A percentile compares a stretch with the other conserved stretches of the same genome.
phyloP scores from a whole-genome alignment of 2,888 invertebrate genomes.

The Drosophila emarginata region DNA sequence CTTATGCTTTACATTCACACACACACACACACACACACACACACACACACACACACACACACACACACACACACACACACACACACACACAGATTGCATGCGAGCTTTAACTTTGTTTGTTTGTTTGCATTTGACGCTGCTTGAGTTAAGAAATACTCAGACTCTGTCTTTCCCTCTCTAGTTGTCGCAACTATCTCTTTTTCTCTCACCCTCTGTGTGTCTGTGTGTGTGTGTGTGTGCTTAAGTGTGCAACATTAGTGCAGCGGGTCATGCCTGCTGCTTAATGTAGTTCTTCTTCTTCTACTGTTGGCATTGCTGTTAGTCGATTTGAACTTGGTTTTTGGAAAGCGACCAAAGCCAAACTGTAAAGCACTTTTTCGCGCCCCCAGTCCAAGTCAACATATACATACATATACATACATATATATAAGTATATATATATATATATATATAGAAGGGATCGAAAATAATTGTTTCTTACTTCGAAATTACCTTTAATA shows the following conservation, averaged over 20 bases:
- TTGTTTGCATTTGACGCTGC: slow-evolving; percentile 63
- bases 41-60: slow-evolving; percentile 20
- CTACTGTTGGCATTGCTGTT: slow-evolving; percentile 31
- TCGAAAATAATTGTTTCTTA: no score
- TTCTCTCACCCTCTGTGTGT: not conserved
- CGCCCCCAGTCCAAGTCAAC: no score
- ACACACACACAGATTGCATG: slow-evolving; percentile 18
- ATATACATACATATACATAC: no score
- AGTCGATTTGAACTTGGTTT: slow-evolving; percentile 56
- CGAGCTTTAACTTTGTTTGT: slow-evolving; percentile 57
- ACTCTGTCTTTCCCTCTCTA: slow-evolving; percentile 25
- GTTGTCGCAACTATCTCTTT: slow-evolving; percentile 22
- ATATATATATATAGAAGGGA: no score
- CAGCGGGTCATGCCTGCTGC: slow-evolving; percentile 54
- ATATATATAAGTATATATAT: no score
- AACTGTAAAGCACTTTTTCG: slow-evolving; percentile 10
- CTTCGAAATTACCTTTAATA: no score
- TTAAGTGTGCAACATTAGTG: slow-evolving; percentile 56
- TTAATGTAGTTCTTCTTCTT: slow-evolving; percentile 2
- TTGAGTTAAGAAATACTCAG: slow-evolving; percentile 54
- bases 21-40: slow-evolving; percentile 28
- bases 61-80: no score
- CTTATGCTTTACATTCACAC: slow-evolving; percentile 57
- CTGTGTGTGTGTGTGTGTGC: slow-evolving; percentile 20
- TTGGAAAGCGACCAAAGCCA: slow-evolving; percentile 23